phyloP scores from a whole-genome alignment of 2,113 vertebrate genomes.

The Rhabdornis inornatus region DNA sequence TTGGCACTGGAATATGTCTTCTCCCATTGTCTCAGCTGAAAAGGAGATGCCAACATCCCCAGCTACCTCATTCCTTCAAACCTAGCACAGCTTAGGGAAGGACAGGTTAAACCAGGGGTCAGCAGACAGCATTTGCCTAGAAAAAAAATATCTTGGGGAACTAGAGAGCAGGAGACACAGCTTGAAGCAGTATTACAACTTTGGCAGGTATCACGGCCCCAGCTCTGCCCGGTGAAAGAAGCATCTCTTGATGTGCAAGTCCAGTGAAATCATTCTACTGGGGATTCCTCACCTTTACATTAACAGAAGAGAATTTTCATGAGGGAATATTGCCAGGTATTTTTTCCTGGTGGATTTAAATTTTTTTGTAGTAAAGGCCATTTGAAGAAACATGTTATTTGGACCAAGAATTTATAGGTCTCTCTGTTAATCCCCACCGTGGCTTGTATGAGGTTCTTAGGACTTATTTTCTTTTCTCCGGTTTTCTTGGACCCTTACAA shows the following conservation, averaged over 20 bases:
- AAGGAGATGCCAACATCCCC: background rate
- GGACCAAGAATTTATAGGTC: background rate
- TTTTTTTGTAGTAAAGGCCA: background rate
- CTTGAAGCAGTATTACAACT: background rate
- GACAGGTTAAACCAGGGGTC: background rate
- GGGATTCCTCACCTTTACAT: background rate
- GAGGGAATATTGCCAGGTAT: background rate
- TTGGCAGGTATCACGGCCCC: background rate
- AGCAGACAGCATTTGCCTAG: background rate
- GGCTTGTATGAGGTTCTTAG: background rate
- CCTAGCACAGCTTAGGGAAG: background rate
- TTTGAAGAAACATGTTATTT: background rate
- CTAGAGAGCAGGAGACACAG: background rate
- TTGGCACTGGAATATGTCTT: background rate
- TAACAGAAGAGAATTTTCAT: background rate
- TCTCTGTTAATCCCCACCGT: background rate
- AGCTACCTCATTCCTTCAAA: background rate
- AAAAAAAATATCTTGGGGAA: background rate
- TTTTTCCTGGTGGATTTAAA: background rate
- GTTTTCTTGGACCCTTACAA: background rate
- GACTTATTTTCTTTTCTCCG: background rate
- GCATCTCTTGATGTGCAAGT: background rate
- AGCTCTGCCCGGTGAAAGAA: background rate
- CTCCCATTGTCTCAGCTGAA: background rate
- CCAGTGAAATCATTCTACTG: background rate